These are phyloP conservation scores for Apostichopus japonicus DNA, from an alignment of 35 echinoderm and acorn worm species.

Conservation along the genomic window DNA sequence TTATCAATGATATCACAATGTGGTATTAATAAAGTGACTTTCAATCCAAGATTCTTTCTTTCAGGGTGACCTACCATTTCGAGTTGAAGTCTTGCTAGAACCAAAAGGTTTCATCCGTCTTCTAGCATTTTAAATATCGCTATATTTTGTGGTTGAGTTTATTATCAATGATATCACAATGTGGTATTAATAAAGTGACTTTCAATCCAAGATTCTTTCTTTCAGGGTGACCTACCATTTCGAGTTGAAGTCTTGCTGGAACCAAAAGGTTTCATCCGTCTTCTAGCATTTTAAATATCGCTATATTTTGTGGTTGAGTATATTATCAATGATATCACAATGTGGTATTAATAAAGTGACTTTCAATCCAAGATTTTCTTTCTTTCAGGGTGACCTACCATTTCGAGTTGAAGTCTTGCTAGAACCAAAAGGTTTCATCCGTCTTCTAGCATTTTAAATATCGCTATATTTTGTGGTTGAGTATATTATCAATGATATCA, in stretches of 20 bases:
- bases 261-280: constrained; percentile 77
- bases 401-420: constrained; percentile 68
- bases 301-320: too few species aligned
- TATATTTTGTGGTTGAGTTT: too few species aligned
- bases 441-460: not conserved
- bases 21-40: not conserved
- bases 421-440: constrained; percentile 84
- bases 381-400: constrained; percentile 33
- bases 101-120: constrained; percentile 79
- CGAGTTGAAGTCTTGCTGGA: constrained; percentile 75
- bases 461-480: too few species aligned
- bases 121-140: not conserved
- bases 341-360: not conserved
- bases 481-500: too few species aligned
- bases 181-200: not conserved
- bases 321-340: too few species aligned
- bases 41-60: not conserved
- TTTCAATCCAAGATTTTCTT: not conserved
- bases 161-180: too few species aligned
- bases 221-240: constrained; percentile 36
- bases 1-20: too few species aligned
- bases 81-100: constrained; percentile 74
- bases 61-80: constrained; percentile 39
- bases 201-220: not conserved
- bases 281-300: not conserved